Base-by-base conservation (phyloP, 2,797 vertebrate genomes). In the Lepilemur ruficaudatus region DNA sequence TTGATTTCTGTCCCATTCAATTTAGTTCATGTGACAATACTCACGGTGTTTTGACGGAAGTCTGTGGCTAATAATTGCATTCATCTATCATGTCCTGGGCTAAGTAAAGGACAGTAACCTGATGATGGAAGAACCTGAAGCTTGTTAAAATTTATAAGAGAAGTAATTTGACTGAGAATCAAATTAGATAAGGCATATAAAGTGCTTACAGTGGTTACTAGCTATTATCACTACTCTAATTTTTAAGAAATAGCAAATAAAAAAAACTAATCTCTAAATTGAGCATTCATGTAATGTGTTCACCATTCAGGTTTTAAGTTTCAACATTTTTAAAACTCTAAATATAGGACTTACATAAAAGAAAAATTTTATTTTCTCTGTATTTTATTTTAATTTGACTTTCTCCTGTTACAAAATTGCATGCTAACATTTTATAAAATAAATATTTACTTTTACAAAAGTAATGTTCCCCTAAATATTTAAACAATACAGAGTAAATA, bases 61-160 rank as follows among this genome's bases (percentile, higher is more conserved):
- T 97, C 97, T 95, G 89, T 72, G 95, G 96, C 95, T 98, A 98
- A 98, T 98, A 98, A 98, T 93, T 97, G 94, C 97, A 98, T 95
- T 98, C 97, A 98, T 98, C 96, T 91, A 96, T 89, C 93, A 86
- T 72, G 97, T 97, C 93, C 50, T 59, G 72, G 67, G 80, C 97
- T 97, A 90, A 59, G 25, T 93, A 78, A 82, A 97, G 95, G 93
- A 76, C 76, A 50, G 69, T 50, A 76, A 94, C 93, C 92, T 95
- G 95, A 86, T 97, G 93, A 97, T 93, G 25, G 90, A 83, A 52
- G 65, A 52, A 93, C n/a, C 75, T 79, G 43, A 96, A 82, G 50
- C 93, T 95, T 84, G 78, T 89, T 95, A 83, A 94, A 98, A 97
- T 97, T 93, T 94, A 84, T 38, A 93, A 93, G 87, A 97, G 70